These are phyloP conservation scores for Sparidentex hasta DNA, from an alignment of 2,797 vertebrate genomes.

Conservation along the genomic window DNA sequence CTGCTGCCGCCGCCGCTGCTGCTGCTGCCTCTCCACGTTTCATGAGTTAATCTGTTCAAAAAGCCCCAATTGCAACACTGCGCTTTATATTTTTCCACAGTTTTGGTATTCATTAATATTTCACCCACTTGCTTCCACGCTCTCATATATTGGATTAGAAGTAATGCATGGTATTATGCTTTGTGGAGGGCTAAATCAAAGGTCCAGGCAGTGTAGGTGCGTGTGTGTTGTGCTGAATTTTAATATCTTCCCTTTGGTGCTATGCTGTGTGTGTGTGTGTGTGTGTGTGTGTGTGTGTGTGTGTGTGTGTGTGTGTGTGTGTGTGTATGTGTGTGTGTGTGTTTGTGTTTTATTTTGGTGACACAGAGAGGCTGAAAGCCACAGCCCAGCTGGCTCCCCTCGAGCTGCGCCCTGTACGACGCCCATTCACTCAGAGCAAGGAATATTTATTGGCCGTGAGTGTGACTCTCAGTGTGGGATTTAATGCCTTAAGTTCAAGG, in stretches of 20 bases:
- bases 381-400: constrained; percentile 62
- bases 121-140: constrained; percentile 23
- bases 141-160: constrained; percentile 15
- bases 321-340: background rate
- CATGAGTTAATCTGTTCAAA: constrained; percentile 1
- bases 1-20: background rate
- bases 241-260: constrained; percentile 46
- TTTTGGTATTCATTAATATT: constrained; percentile 17
- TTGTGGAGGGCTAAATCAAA: constrained; percentile 36
- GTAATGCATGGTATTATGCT: constrained; percentile 28
- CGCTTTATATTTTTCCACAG: constrained; percentile 4
- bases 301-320: too few relatives aligned
- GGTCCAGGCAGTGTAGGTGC: constrained; percentile 17
- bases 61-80: constrained; percentile 3
- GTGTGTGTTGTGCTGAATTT: constrained; percentile 56
- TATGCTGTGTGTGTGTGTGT: constrained; percentile 31
- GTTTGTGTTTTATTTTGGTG: constrained; percentile 16
- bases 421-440: constrained; percentile 36
- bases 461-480: constrained; percentile 43
- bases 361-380: constrained; percentile 55
- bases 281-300: too few relatives aligned
- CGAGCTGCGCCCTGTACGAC: constrained; percentile 60
- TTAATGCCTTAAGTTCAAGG: constrained; percentile 30
- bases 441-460: constrained; percentile 45
- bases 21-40: background rate